A percentile compares a stretch with the other conserved stretches of the same genome.
These are phyloP conservation scores for Tribolium freemani DNA, from an alignment of 2,888 invertebrate species.

Conservation along the genomic window DNA sequence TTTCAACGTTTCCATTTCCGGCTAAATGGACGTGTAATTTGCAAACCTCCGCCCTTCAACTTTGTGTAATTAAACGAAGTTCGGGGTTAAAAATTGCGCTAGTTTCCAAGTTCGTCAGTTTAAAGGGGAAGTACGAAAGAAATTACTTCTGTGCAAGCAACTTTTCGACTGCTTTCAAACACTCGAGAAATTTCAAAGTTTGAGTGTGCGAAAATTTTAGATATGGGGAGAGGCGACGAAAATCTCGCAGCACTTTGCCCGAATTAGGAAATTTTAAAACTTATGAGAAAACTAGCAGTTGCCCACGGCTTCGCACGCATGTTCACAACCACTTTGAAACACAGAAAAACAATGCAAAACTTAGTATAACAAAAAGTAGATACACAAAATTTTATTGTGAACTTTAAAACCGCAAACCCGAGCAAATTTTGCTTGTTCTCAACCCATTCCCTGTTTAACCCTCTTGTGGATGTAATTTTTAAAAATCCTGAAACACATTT, in stretches of 20 bases:
- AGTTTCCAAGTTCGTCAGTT: neutral
- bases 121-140: neutral
- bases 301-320: too few relatives aligned
- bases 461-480: too few relatives aligned
- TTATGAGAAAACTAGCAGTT: too few relatives aligned
- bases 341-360: too few relatives aligned
- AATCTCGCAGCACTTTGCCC: neutral
- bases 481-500: too few relatives aligned
- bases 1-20: too few relatives aligned
- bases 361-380: too few relatives aligned
- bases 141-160: neutral
- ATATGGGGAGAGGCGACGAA: neutral
- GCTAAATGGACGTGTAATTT: slow-evolving; percentile 7
- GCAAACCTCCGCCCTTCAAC: neutral
- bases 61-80: neutral
- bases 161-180: neutral
- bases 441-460: too few relatives aligned
- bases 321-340: too few relatives aligned
- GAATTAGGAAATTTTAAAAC: neutral
- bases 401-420: too few relatives aligned
- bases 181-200: neutral
- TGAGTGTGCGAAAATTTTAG: neutral
- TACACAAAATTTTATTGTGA: too few relatives aligned
- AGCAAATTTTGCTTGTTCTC: too few relatives aligned
- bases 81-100: neutral